Evolutionary conservation across 2,888 invertebrate genomes (phyloP).

Genomic region (Apamea crenata): DNA sequence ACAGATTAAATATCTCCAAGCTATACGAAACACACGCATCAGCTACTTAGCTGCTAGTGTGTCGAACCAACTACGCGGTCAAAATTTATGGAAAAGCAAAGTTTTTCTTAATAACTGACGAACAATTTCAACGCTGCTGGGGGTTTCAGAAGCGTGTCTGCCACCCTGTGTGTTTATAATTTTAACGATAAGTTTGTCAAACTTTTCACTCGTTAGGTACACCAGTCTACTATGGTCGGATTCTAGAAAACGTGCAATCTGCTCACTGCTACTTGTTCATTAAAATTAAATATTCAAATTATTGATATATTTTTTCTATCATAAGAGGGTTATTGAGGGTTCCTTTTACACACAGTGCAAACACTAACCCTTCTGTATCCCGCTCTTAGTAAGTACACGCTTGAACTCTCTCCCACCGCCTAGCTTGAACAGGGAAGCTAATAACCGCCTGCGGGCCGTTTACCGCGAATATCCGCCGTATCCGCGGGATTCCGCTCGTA

Average conservation of each 20-base stretch:
- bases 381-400: background rate
- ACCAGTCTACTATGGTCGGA: no score
- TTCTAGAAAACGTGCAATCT: background rate
- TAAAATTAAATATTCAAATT: background rate
- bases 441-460: slow-evolving; percentile 46
- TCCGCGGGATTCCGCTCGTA: slow-evolving; percentile 41
- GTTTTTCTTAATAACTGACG: no score
- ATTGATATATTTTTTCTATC: background rate
- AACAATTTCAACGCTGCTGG: no score
- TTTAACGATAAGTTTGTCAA: background rate
- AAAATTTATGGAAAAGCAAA: no score
- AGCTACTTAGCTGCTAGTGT: no score
- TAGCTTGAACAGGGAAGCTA: slow-evolving; percentile 34
- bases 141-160: no score
- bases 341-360: background rate
- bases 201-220: background rate
- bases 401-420: slow-evolving; percentile 16
- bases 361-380: slow-evolving; percentile 6
- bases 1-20: no score
- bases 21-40: no score
- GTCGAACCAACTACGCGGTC: no score
- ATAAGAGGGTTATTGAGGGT: background rate
- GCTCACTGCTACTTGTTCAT: background rate
- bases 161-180: background rate
- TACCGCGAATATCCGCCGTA: slow-evolving; percentile 43